Percentiles rank a stretch among this genome's conserved stretches.
Conservation (phyloP, 2,888 invertebrate species). For the Ptilodon capucinus region DNA sequence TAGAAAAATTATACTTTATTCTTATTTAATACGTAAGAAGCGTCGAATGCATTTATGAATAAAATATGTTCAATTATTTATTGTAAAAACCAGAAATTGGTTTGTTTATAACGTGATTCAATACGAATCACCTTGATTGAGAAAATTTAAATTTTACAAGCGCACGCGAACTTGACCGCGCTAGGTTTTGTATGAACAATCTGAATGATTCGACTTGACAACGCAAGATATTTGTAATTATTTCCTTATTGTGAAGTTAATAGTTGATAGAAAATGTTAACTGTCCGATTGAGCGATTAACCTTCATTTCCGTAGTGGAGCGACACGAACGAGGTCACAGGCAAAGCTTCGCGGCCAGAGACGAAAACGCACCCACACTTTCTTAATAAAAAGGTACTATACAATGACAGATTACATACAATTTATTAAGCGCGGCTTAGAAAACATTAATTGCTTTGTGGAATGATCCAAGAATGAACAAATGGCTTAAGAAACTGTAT, state of each 20-base stretch:
- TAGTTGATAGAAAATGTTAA: conserved; percentile 35
- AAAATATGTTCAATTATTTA: too few species aligned
- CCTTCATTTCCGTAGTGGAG: conserved; percentile 37
- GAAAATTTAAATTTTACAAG: conserved; percentile 1
- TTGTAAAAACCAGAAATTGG: neutral
- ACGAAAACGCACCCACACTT: conserved; percentile 37
- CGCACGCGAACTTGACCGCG: conserved; percentile 18
- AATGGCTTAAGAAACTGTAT: too few species aligned
- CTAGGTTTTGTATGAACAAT: conserved; percentile 7
- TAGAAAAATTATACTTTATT: too few species aligned
- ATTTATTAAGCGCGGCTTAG: conserved; percentile 17
- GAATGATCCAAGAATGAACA: too few species aligned
- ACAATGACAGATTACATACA: conserved; percentile 18
- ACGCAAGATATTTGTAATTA: conserved; percentile 26
- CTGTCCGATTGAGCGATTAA: conserved; percentile 29
- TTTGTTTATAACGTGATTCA: neutral
- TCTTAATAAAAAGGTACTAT: conserved; percentile 30
- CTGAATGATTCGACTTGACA: conserved; percentile 19
- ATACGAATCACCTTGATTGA: neutral
- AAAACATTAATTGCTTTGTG: too few species aligned
- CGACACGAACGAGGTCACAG: conserved; percentile 31
- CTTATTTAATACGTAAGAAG: too few species aligned
- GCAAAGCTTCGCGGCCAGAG: conserved; percentile 7
- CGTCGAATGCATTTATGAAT: too few species aligned
- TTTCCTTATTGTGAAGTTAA: conserved; percentile 37